Evolutionary conservation across 2,113 vertebrate genomes (phyloP), one percentile per base, ranked within the genome.

Genomic region (Scophthalmus maximus): DNA sequence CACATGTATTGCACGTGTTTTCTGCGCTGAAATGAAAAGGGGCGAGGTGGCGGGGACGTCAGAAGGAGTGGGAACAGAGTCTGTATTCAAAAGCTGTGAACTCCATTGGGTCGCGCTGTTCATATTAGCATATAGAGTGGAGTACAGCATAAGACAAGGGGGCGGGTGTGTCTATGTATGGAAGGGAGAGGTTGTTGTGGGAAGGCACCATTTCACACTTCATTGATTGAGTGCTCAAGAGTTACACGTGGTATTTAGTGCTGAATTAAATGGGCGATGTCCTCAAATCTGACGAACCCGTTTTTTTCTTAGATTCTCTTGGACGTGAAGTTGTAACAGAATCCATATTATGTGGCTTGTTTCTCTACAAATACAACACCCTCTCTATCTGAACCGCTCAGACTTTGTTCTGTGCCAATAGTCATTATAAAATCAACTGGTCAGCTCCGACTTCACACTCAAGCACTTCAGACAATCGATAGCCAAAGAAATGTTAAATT

Each of bases 11-110:
- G 71, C 64, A 23, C 34, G 55, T 51, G 62, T 84, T 73, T 50
- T 71, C 62, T 73, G 38, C 56, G 63, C 74, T 61, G 17, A 65
- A 52, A 63, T 81, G 70, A 62, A 83, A 75, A 29, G 29, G 5
- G 49, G n/a, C n/a, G 60, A 66, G 47, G 18, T 47, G 52, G 57
- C 52, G 23, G 26, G 59, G 69, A 62, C 68, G 79, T 67, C 64
- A 66, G 66, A 69, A 76, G 75, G 9, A 67, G 27, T 32, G 38
- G 26, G 56, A 71, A 68, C 17, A 2, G 38, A 68, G 47, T 50
- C 26, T 1, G 11, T 38, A 58, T 74, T 77, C 69, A 85, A 61
- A n/a, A 82, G 76, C 52, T 2, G 22, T 29, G 26, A 68, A 60
- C 62, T 47, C 63, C 64, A 27, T 9, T 36, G 56, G 70, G 65